Percentiles rank a stretch among this genome's conserved stretches.
Evolutionary conservation across 2,113 vertebrate species (phyloP).

Genomic region (Scytalopus superciliaris): DNA sequence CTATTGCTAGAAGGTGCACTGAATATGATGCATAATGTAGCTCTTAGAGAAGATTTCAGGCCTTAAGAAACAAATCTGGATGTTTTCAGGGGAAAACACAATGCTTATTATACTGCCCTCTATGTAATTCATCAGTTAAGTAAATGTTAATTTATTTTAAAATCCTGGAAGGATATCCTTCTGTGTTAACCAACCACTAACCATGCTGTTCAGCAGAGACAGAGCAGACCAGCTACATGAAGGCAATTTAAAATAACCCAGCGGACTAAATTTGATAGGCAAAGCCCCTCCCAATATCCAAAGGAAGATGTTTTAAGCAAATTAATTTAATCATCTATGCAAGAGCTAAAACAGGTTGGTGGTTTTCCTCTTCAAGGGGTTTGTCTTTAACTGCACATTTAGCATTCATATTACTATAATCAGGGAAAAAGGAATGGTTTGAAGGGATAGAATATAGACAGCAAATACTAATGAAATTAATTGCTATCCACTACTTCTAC

Average conservation of each 20-base stretch:
- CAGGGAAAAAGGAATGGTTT: not conserved
- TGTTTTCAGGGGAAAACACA: not conserved
- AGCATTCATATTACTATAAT: not conserved
- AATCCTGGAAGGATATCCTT: not conserved
- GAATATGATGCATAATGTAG: not conserved
- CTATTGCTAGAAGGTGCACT: not conserved
- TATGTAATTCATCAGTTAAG: not conserved
- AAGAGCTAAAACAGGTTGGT: not conserved
- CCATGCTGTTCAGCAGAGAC: not conserved
- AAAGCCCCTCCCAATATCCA: not conserved
- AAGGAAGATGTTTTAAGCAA: not conserved
- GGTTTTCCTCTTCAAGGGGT: not conserved
- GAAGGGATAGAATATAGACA: not conserved
- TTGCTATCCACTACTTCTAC: not conserved
- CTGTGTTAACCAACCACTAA: not conserved
- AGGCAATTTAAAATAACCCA: not conserved
- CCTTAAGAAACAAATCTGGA: not conserved
- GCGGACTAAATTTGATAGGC: not conserved
- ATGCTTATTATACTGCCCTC: not conserved
- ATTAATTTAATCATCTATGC: not conserved
- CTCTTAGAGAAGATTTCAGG: not conserved
- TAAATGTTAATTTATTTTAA: constrained; percentile 16
- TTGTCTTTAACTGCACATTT: not conserved
- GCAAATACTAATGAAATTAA: not conserved
- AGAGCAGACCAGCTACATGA: not conserved